phyloP scores from a whole-genome alignment of 2,797 vertebrate genomes.

The Gastrophryne carolinensis region DNA sequence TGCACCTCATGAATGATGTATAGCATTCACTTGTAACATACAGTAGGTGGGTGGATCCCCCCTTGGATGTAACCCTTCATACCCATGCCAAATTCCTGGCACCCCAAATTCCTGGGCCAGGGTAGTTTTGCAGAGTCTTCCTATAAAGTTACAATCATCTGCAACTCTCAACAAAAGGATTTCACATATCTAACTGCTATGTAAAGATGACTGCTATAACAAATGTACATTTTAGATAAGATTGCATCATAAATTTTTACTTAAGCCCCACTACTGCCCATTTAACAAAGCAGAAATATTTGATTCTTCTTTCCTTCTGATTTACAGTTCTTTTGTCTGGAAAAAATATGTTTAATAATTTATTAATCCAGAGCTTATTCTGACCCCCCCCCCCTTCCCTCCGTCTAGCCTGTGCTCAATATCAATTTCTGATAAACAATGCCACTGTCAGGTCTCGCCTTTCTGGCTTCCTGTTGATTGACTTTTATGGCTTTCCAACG shows the following conservation, averaged over 20 bases:
- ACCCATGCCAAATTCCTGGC: too few species aligned
- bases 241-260: neutral
- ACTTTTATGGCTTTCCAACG: constrained; percentile 78
- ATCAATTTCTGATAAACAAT: constrained; percentile 55
- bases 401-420: constrained; percentile 39
- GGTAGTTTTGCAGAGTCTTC: too few species aligned
- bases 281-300: neutral
- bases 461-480: constrained; percentile 73
- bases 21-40: too few species aligned
- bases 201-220: too few species aligned
- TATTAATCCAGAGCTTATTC: constrained; percentile 20
- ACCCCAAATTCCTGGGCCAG: too few species aligned
- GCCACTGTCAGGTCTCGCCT: constrained; percentile 63
- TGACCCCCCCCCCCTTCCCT: neutral
- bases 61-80: too few species aligned
- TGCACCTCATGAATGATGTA: too few species aligned
- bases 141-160: too few species aligned
- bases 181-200: too few species aligned
- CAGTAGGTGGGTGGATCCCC: too few species aligned
- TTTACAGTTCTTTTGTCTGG: constrained; percentile 9
- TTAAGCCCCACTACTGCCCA: neutral
- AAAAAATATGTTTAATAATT: constrained; percentile 37
- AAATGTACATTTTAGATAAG: too few species aligned
- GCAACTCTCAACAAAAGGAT: too few species aligned
- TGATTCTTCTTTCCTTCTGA: neutral